Percentiles rank a stretch among this genome's conserved stretches.
Conservation (phyloP, 1,140 invertebrate genomes). For the Halyomorpha halys region DNA sequence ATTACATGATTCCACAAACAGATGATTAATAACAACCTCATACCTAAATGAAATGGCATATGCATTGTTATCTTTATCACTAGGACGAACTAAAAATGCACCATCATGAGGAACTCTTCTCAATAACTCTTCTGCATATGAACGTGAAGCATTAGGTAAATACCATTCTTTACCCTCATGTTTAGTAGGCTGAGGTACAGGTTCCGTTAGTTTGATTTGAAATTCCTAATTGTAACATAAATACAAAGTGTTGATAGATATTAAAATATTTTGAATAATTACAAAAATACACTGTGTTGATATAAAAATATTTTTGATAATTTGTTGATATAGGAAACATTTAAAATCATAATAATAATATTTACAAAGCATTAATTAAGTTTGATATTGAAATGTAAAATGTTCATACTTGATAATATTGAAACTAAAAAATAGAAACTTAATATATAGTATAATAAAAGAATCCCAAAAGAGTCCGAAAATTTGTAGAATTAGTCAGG, state of each 20-base stretch:
- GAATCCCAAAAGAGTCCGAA: too few species aligned
- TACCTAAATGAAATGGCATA: conserved; percentile 94
- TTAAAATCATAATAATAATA: too few species aligned
- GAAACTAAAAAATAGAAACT: too few species aligned
- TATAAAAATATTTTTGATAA: not conserved
- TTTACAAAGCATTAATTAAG: too few species aligned
- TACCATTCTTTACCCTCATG: conserved; percentile 94
- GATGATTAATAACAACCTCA: conserved; percentile 20
- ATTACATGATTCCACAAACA: not conserved
- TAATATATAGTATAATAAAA: too few species aligned
- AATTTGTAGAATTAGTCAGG: too few species aligned
- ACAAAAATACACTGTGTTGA: too few species aligned
- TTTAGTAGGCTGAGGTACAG: conserved; percentile 88
- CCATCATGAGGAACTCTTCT: conserved; percentile 73
- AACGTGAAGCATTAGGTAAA: conserved; percentile 65
- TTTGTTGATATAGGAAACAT: not conserved
- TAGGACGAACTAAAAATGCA: conserved; percentile 81
- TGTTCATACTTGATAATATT: not conserved
- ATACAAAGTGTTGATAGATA: too few species aligned
- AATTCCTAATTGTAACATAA: conserved; percentile 52
- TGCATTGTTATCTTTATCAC: conserved; percentile 69
- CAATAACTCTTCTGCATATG: conserved; percentile 76
- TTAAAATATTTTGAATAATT: too few species aligned
- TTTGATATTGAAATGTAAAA: not conserved
- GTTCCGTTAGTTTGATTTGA: conserved; percentile 73